Evolutionary conservation across 2,113 vertebrate genomes (phyloP).

Genomic region (Equus quagga): DNA sequence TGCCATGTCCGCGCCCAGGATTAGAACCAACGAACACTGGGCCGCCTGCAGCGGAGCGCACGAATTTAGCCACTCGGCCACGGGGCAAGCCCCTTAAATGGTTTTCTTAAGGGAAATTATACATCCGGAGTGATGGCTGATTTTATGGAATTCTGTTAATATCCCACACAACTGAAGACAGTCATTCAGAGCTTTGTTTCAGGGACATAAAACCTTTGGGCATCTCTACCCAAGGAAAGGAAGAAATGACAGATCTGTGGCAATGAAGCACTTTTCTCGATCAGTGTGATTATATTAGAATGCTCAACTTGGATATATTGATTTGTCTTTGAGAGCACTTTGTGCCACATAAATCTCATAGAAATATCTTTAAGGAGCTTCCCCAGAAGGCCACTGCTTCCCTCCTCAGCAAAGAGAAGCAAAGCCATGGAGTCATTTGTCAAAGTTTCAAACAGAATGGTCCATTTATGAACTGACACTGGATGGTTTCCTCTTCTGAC

Average conservation of each 20-base stretch:
- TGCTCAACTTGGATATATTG: slow-evolving; percentile 85
- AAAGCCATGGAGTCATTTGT: slow-evolving; percentile 80
- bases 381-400: slow-evolving; percentile 85
- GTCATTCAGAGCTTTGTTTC: slow-evolving; percentile 78
- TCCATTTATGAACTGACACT: slow-evolving; percentile 77
- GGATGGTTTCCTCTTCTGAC: slow-evolving; percentile 74
- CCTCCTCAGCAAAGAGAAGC: slow-evolving; percentile 78
- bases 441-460: slow-evolving; percentile 74
- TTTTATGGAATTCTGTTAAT: slow-evolving; percentile 64
- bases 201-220: slow-evolving; percentile 64
- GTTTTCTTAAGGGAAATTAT: slow-evolving; percentile 38
- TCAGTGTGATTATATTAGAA: slow-evolving; percentile 84
- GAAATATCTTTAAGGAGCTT: slow-evolving; percentile 85
- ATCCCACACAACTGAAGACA: slow-evolving; percentile 25
- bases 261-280: slow-evolving; percentile 79
- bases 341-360: slow-evolving; percentile 86
- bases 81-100: neutral
- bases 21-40: too few species aligned
- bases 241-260: slow-evolving; percentile 84
- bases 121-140: neutral
- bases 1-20: too few species aligned
- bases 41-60: too few species aligned
- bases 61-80: too few species aligned
- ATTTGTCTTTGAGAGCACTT: slow-evolving; percentile 87
- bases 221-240: slow-evolving; percentile 67